Evolutionary conservation across 2,797 vertebrate genomes (phyloP), one percentile per base, ranked within the genome.

Genomic region (Halcyon badia): DNA sequence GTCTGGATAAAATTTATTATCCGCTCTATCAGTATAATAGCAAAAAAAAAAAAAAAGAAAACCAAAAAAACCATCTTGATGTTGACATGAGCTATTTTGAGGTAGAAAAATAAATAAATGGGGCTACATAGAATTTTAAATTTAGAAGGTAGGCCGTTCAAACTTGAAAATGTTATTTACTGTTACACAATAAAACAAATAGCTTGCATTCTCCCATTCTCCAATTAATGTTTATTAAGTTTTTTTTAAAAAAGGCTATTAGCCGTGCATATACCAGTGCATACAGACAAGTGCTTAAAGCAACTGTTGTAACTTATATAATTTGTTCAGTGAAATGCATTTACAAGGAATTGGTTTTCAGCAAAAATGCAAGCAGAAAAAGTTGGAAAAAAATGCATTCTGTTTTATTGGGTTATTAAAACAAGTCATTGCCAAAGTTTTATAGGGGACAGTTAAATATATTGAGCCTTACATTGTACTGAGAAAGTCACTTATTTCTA

Each of bases 351-450:
- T 80, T 56, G 35, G 17, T 91, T 87, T 86, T 56, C 70, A 79
- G 62, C 58, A 92, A 69, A 39, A 89, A 69, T 70, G 46, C 54
- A 84, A 96, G 85, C 81, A 91, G 66, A 93, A 91, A 51, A 91
- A 93, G 95, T 82, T 64, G 60, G 42, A 68, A 89, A 85, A 37
- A 82, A 77, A 70, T 60, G 37, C 48, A 17, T 62, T 73, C 75
- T 46, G 11, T 87, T 95, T 94, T 80, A 85, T 17, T 52, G 33
- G n/a, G 51, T 82, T 88, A 77, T 90, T 93, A 94, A 96, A 96
- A 25, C 31, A 83, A 94, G 25, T 21, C 41, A 33, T 21, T 83
- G 71, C 24, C 64, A n/a, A 77, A 75, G 48, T 80, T 82, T 82
- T 78, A 30, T 4, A 35, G 39, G 70, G 17, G 26, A 66, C 42